phyloP scores from a whole-genome alignment of 1,140 invertebrate species.

The Apis laboriosa region DNA sequence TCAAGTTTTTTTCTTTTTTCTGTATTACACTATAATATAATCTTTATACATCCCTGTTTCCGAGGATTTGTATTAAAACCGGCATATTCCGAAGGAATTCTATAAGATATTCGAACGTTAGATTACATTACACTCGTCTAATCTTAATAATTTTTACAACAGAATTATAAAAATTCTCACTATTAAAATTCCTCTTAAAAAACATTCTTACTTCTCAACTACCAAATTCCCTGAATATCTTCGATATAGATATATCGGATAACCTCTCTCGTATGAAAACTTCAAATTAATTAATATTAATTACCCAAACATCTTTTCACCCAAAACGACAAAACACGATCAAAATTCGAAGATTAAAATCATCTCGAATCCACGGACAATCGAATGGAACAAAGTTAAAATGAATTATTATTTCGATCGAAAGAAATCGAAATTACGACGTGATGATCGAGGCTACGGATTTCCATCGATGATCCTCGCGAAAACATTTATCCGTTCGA shows the following conservation, averaged over 20 bases:
- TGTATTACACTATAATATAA: not conserved
- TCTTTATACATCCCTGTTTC: not conserved
- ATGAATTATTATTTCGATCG: not conserved
- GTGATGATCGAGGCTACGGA: conserved; percentile 1
- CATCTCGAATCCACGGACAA: not conserved
- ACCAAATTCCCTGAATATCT: too few species aligned
- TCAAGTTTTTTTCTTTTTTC: too few species aligned
- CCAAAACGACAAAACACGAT: not conserved
- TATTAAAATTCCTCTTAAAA: too few species aligned
- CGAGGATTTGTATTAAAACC: not conserved
- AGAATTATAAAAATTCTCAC: too few species aligned
- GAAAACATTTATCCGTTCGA: conserved; percentile 24
- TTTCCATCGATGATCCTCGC: conserved; percentile 10
- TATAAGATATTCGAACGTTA: not conserved
- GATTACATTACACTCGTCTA: not conserved
- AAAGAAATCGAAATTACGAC: not conserved
- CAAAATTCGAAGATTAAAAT: not conserved
- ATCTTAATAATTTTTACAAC: not conserved
- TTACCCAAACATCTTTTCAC: not conserved
- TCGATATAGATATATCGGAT: too few species aligned
- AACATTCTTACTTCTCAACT: too few species aligned
- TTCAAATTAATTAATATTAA: too few species aligned
- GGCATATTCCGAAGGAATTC: not conserved
- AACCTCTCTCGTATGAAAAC: too few species aligned
- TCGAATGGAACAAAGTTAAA: not conserved